These are phyloP conservation scores for Archaeoteleia sp. DNA, from an alignment of 2,888 invertebrate genomes.

Conservation along the genomic window DNA sequence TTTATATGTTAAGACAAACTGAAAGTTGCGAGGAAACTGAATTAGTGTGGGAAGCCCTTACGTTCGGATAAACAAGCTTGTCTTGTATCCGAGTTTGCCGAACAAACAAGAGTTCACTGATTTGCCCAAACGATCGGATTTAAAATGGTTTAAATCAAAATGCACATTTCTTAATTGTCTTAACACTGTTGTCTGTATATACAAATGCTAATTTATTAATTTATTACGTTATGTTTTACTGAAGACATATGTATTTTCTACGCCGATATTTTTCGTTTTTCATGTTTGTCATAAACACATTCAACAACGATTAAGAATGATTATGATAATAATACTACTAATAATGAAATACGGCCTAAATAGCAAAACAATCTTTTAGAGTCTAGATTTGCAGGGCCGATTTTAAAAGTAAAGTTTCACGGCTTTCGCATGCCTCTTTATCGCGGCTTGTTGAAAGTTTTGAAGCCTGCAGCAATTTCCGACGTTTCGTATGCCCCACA, in stretches of 20 bases:
- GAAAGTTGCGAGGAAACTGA: no score
- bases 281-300: neutral
- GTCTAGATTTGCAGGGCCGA: conserved; percentile 8
- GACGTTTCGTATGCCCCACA: conserved; percentile 16
- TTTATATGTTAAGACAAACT: no score
- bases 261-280: no score
- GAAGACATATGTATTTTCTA: no score
- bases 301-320: neutral
- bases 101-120: conserved; percentile 22
- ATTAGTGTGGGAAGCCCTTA: conserved; percentile 18
- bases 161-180: no score
- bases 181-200: no score
- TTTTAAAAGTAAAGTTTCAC: conserved; percentile 24
- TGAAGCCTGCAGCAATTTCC: conserved; percentile 34
- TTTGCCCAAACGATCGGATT: neutral
- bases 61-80: conserved; percentile 22
- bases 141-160: no score
- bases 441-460: conserved; percentile 33
- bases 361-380: conserved; percentile 5
- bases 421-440: conserved; percentile 9
- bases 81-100: conserved; percentile 27
- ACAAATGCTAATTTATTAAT: no score
- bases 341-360: conserved; percentile 1
- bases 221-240: no score
- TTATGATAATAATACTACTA: neutral